Base-by-base conservation (phyloP, 2,797 vertebrate species). In the Bovichtus diacanthus region DNA sequence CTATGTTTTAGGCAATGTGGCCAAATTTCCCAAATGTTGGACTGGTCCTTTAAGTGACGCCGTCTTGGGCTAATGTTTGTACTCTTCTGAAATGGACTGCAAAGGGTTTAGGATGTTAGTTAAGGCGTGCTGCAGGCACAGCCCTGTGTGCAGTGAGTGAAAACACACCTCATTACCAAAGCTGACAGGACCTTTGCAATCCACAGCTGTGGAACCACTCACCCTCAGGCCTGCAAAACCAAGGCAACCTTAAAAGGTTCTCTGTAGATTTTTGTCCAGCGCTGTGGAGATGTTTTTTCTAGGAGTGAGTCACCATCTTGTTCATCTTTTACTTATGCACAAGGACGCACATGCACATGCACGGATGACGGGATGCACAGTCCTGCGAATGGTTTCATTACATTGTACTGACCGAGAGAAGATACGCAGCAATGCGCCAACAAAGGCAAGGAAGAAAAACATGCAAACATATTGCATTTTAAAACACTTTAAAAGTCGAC, bases 151-250 rank as follows among this genome's bases (percentile, higher is more conserved):
- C 68, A 58, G 49, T 63, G 69, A 76, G 34, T 81, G 70, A 83
- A 86, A 90, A 74, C 65, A 82, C 73, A 81, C 73, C 73, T 84
- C 70, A 83, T 81, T 81, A 84, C 41, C 61, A 47, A 64, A 69
- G 76, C 6, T 86, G 82, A 83, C 78, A 81, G 56, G 63, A 81
- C 83, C 75, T 81, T 83, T 77, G 64, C 46, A 43, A 9, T 49
- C 44, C 67, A 76, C 71, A 87, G 68, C 68, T 72, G 70, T 51
- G 66, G 36, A 73, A 49, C 38, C 12, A 19, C 11, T 8, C 11
- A 2, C 47, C 75, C 54, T 44, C 46, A 73, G 53, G 38, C 29
- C 62, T 53, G 34, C 38, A 73, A 72, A 66, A 68, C 61, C 39
- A 69, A 34, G n/a, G n/a, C 16, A 54, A 18, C 23, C 31, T n/a